Evolutionary conservation across 2,113 vertebrate genomes (phyloP), one percentile per base, ranked within the genome.

Genomic region (Nannospalax galili): DNA sequence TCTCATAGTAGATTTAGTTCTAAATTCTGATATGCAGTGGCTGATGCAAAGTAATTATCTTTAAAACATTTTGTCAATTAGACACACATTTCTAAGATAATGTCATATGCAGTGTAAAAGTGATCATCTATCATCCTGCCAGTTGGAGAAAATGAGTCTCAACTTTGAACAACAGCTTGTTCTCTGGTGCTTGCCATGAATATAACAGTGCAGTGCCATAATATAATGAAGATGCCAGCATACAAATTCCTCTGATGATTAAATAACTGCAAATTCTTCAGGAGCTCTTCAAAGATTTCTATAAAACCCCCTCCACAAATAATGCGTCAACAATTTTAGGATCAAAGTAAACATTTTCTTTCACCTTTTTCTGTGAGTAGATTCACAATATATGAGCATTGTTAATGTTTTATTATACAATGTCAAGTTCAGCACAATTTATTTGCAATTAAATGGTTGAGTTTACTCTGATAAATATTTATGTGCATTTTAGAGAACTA

Each of bases 41-140:
- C 94, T 90, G 72, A 89, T 93, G 95, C 35, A 95, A 91, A 93
- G 75, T 70, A 84, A 96, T 95, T 95, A 90, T 26, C 3, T 35
- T 84, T 93, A 89, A 91, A 93, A 16, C 42, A 93, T 40, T 91
- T 90, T 94, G 48, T 48, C 88, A 81, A 88, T 96, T 93, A 95
- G 94, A 24, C 35, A 30, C 56, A 35, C 88, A 74, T 85, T 67
- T 58, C 84, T 88, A 69, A 96, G 60, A 95, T 90, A 94, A 56
- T 75, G 37, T 69, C 17, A 0, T 87, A 78, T 72, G 42, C 8
- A 82, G 24, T 32, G 5, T 89, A 42, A 75, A 94, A 92, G 81
- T 20, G 22, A 81, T 94, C 95, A 92, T 96, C 45, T 92, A 73
- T 93, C 95, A 92, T 91, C 40, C 88, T 88, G 45, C 60, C 62